Percentiles rank a stretch among this genome's conserved stretches.
phyloP scores from a whole-genome alignment of 2,888 invertebrate species.

The Mesochorus sp. region DNA sequence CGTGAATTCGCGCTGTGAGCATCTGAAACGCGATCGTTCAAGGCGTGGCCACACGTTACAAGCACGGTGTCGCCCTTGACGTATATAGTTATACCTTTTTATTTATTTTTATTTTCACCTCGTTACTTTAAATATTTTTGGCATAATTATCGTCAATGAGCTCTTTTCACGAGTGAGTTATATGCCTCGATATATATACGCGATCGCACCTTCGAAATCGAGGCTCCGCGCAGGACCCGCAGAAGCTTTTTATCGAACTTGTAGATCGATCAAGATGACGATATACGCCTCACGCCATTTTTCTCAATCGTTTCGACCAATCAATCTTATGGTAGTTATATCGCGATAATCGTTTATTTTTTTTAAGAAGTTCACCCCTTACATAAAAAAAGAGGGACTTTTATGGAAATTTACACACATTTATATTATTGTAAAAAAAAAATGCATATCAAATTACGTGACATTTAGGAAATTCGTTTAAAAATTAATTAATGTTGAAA shows the following conservation, averaged over 20 bases:
- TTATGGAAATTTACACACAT: neutral
- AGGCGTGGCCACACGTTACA: conserved; percentile 22
- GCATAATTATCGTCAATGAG: conserved; percentile 45
- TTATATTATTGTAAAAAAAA: too few species aligned
- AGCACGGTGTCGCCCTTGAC: neutral
- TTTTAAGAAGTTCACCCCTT: neutral
- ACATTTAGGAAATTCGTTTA: too few species aligned
- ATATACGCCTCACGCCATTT: neutral
- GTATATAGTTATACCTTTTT: conserved; percentile 1
- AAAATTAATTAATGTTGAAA: too few species aligned
- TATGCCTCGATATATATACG: neutral
- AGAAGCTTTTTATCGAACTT: conserved; percentile 41
- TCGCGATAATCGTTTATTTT: too few species aligned
- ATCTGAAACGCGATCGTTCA: conserved; percentile 20
- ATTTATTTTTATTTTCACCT: conserved; percentile 26
- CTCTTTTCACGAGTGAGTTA: conserved; percentile 20
- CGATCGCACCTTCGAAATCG: conserved; percentile 1
- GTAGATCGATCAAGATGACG: conserved; percentile 28
- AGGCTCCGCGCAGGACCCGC: neutral
- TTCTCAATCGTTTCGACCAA: neutral
- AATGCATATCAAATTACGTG: too few species aligned
- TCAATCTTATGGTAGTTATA: conserved; percentile 21
- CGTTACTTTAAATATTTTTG: conserved; percentile 34
- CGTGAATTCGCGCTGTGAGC: neutral
- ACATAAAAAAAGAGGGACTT: too few species aligned